Percentiles rank a stretch among this genome's conserved stretches.
phyloP scores from a whole-genome alignment of 1,140 invertebrate species.

The Brachionus rotundiformis region DNA sequence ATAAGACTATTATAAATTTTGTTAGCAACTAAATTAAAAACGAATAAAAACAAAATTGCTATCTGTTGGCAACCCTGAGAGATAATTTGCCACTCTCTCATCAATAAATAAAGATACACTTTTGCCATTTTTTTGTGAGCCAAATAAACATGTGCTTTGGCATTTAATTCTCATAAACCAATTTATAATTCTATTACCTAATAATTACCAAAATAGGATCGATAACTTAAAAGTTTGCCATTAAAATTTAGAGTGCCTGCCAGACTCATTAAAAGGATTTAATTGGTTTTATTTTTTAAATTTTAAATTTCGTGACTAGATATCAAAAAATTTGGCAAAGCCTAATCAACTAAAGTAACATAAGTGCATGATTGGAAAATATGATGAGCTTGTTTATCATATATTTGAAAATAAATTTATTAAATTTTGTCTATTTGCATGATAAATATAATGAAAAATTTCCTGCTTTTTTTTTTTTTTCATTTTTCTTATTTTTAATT shows the following conservation, averaged over 20 bases:
- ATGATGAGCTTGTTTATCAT: background rate
- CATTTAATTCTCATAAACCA: background rate
- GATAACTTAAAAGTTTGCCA: background rate
- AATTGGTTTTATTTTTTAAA: background rate
- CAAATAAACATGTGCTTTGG: background rate
- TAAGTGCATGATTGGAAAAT: background rate
- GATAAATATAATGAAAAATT: constrained; percentile 5
- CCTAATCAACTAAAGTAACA: background rate
- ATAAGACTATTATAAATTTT: too few relatives aligned
- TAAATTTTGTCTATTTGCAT: constrained; percentile 11
- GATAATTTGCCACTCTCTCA: background rate
- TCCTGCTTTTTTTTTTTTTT: background rate
- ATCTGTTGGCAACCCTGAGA: background rate
- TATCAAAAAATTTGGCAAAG: background rate
- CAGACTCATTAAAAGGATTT: background rate
- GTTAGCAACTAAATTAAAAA: too few relatives aligned
- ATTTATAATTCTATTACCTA: background rate
- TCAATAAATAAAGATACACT: background rate
- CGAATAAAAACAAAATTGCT: too few relatives aligned
- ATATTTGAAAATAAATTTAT: background rate
- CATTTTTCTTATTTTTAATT: too few relatives aligned
- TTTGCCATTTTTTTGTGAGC: background rate
- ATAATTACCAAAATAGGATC: background rate
- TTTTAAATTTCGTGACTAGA: background rate
- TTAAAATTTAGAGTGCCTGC: background rate